Percentiles rank a stretch among this genome's conserved stretches.
phyloP scores from a whole-genome alignment of 1,140 invertebrate species.

The Copidosoma floridanum region DNA sequence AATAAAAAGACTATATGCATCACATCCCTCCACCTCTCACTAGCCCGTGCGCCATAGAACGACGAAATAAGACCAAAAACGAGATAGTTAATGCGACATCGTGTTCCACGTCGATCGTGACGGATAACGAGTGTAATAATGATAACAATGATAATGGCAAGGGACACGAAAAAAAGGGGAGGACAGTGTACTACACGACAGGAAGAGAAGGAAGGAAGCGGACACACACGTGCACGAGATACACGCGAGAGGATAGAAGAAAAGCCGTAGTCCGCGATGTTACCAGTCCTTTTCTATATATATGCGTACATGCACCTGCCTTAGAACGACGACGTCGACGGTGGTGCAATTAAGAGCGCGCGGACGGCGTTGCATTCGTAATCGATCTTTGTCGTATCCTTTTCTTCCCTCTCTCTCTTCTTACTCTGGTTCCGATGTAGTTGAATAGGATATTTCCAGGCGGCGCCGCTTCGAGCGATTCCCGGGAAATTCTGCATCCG shows the following conservation, averaged over 20 bases:
- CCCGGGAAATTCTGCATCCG: constrained; percentile 33
- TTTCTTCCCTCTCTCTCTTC: no score
- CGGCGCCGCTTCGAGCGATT: constrained; percentile 45
- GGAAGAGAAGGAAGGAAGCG: constrained; percentile 6
- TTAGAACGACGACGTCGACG: no score
- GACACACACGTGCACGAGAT: no score
- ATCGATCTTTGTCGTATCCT: constrained; percentile 54
- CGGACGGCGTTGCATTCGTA: constrained; percentile 37
- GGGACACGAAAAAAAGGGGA: no score
- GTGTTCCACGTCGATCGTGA: constrained; percentile 17
- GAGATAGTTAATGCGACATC: no score
- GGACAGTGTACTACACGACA: no score
- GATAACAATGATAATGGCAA: no score
- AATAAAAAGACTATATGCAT: no score
- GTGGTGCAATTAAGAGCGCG: constrained; percentile 44
- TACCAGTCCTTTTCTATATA: constrained; percentile 22
- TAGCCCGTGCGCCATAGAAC: no score
- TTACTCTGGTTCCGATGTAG: constrained; percentile 49
- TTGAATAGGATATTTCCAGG: constrained; percentile 53
- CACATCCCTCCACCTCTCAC: no score
- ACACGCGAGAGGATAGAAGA: background rate
- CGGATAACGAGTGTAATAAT: constrained; percentile 6
- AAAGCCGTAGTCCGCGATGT: constrained; percentile 12
- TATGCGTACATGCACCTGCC: constrained; percentile 5
- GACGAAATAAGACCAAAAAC: no score